phyloP scores from a whole-genome alignment of 2,888 invertebrate genomes.

The Clistopyga incitator region DNA sequence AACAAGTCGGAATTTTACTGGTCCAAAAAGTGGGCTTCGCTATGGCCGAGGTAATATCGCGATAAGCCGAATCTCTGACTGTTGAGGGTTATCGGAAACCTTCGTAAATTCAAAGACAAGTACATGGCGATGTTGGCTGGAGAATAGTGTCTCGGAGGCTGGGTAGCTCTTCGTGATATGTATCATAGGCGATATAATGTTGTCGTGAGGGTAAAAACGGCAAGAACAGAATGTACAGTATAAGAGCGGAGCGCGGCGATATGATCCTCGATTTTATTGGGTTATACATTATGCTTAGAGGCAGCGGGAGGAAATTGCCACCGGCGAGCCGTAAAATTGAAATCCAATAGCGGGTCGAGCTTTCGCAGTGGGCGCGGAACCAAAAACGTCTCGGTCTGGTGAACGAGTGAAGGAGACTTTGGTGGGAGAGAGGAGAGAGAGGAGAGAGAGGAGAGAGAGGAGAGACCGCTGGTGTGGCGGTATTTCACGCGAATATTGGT shows the following conservation, averaged over 20 bases:
- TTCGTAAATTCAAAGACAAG: constrained; percentile 45
- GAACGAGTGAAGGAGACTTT: constrained; percentile 48
- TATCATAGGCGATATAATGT: constrained; percentile 26
- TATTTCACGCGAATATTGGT: constrained; percentile 73
- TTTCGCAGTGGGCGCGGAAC: constrained; percentile 64
- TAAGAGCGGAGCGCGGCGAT: constrained; percentile 64
- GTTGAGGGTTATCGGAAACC: constrained; percentile 47
- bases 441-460: neutral
- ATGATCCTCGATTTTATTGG: constrained; percentile 75
- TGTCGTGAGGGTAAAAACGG: constrained; percentile 25
- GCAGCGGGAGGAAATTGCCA: constrained; percentile 72
- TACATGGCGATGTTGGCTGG: constrained; percentile 21
- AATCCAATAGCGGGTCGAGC: constrained; percentile 73
- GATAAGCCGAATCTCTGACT: constrained; percentile 67
- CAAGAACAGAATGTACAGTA: constrained; percentile 15
- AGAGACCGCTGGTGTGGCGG: constrained; percentile 52
- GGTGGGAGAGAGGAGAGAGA: constrained; percentile 17
- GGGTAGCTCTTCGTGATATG: constrained; percentile 17
- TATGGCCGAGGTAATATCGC: constrained; percentile 32
- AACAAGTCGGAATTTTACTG: constrained; percentile 73
- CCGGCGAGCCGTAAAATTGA: constrained; percentile 76
- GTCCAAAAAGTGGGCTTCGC: constrained; percentile 64
- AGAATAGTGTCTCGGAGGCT: constrained; percentile 32
- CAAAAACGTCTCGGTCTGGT: constrained; percentile 68
- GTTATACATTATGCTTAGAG: constrained; percentile 76